Base-by-base conservation (phyloP, 2,797 vertebrate species). In the Falco columbarius region DNA sequence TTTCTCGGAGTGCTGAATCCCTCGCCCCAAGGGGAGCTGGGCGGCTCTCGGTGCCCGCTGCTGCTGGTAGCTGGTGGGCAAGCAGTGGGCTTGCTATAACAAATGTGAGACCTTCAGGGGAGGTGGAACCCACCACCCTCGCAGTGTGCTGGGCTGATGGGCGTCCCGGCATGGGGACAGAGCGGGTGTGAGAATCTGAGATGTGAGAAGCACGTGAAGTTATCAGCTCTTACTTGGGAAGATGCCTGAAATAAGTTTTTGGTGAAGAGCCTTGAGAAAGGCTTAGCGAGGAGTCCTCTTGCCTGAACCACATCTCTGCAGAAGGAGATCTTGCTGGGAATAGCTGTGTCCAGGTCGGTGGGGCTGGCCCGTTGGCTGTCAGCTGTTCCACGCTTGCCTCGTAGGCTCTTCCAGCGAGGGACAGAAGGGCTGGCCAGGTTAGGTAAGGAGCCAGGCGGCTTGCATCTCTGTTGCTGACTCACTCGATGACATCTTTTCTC, bases 101-200 rank as follows among this genome's bases (percentile, higher is more conserved):
- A 12, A 46, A 72, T 34, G 32, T 21, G n/a, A 23, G 42, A 47
- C 40, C 77, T 81, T 67, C 9, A 34, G 29, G 15, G 68, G 59
- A 70, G 44, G 34, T 76, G 67, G 20, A 46, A 75, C 38, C 10
- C 42, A 16, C 34, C 81, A n/a, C 36, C 29, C 54, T 85, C 2
- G 1, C 16, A 44, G 34, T 3, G 0, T 67, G 73, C 24, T 4
- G 42, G 24, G 36, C 27, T 7, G 13, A 27, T 13, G 30, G 30
- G n/a, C 18, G 71, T 40, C 44, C 27, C 18, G 0, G 0, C 1
- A 0, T 19, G 34, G 34, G 14, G 19, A 49, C 0, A 4, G 68
- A 12, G 19, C 1, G 2, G 32, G 9, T 6, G 6, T 63, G 72
- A 49, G 22, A 87, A 24, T 6, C 0, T 1, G 44, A 85, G 59